Evolutionary conservation across 2,113 vertebrate species (phyloP).

Genomic region (Parus major): DNA sequence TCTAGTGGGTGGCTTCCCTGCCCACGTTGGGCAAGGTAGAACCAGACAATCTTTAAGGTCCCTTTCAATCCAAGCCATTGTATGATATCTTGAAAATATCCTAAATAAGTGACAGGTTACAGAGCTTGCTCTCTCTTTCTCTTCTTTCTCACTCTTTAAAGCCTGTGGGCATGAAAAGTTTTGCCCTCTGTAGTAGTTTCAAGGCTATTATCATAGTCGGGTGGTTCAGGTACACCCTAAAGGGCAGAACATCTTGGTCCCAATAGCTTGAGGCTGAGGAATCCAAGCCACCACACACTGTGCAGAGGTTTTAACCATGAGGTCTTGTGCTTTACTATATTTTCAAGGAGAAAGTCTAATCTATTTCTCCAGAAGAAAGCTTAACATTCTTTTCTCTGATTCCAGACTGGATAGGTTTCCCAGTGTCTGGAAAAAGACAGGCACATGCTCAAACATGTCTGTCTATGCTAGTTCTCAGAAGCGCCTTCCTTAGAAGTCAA

Average conservation of each 20-base stretch:
- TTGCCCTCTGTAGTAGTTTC: neutral
- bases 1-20: neutral
- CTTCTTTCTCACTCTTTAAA: neutral
- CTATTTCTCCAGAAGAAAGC: neutral
- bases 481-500: neutral
- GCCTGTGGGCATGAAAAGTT: neutral
- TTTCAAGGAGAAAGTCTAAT: neutral
- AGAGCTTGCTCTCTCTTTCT: neutral
- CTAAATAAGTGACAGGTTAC: neutral
- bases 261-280: neutral
- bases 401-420: neutral
- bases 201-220: fast-evolving
- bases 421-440: neutral
- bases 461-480: neutral
- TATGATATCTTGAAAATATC: neutral
- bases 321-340: neutral
- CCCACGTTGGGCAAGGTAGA: neutral
- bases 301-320: neutral
- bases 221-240: neutral
- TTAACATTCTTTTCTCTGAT: neutral
- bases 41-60: neutral
- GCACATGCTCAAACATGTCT: neutral
- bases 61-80: neutral
- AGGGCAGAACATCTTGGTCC: neutral
- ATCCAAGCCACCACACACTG: neutral